These are phyloP conservation scores for Sparus aurata DNA, from an alignment of 2,797 vertebrate species.

Conservation along the genomic window DNA sequence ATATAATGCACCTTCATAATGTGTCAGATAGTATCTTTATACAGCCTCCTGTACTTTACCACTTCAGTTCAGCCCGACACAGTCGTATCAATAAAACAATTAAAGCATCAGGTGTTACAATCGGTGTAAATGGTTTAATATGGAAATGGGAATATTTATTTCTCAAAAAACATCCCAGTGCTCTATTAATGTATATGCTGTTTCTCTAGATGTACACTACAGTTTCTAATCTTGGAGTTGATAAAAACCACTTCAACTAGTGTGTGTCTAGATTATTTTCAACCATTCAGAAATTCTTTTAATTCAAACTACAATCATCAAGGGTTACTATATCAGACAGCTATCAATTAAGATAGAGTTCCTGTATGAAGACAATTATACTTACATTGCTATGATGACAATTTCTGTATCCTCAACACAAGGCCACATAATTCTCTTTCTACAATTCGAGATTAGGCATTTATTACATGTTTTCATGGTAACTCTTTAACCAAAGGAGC, in stretches of 20 bases:
- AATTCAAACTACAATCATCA: not conserved
- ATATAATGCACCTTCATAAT: not conserved
- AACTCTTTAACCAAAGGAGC: constrained; percentile 1
- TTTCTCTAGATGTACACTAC: not conserved
- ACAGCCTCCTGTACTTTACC: not conserved
- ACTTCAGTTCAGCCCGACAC: not conserved
- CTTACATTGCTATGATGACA: not conserved
- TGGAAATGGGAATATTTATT: not conserved
- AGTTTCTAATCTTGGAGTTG: not conserved
- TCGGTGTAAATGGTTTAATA: not conserved
- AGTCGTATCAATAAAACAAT: not conserved
- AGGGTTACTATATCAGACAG: not conserved
- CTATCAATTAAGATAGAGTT: not conserved
- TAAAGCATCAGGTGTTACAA: constrained; percentile 3
- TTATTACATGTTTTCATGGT: constrained; percentile 21
- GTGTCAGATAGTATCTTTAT: constrained; percentile 15
- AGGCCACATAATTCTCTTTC: not conserved
- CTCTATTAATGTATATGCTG: not conserved
- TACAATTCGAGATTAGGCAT: not conserved
- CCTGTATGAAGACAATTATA: not conserved
- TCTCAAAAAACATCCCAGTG: not conserved
- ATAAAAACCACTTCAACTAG: not conserved
- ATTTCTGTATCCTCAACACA: constrained; percentile 8
- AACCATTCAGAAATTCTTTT: not conserved
- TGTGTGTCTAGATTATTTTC: too few species aligned